phyloP scores from a whole-genome alignment of 2,113 vertebrate genomes.

The Paralichthys olivaceus region DNA sequence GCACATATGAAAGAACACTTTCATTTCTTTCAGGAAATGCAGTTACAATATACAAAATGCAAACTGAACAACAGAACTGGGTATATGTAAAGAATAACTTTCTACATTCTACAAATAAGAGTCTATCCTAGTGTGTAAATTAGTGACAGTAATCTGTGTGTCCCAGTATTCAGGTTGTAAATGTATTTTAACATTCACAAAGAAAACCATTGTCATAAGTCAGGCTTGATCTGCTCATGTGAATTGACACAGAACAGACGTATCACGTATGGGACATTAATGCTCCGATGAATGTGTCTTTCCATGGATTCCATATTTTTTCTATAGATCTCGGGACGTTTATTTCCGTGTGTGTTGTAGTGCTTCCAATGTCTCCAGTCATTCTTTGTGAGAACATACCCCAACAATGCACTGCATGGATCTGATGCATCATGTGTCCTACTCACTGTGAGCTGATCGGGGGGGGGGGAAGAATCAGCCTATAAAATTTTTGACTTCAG shows the following conservation, averaged over 20 bases:
- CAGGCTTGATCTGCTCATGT: constrained; percentile 51
- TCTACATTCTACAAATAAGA: constrained; percentile 80
- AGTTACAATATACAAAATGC: constrained; percentile 76
- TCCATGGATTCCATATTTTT: constrained; percentile 77
- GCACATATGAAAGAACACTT: constrained; percentile 78
- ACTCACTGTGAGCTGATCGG: constrained; percentile 87
- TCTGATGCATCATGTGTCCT: constrained; percentile 87
- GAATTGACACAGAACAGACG: constrained; percentile 43
- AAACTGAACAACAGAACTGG: constrained; percentile 73
- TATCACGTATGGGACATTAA: constrained; percentile 68
- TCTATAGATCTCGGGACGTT: constrained; percentile 84
- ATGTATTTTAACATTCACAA: constrained; percentile 79
- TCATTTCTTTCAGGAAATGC: constrained; percentile 77
- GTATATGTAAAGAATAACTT: constrained; percentile 78
- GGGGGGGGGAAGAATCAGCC: constrained; percentile 72
- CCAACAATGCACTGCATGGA: constrained; percentile 86
- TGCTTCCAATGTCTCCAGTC: constrained; percentile 79
- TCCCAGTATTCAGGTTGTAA: constrained; percentile 82
- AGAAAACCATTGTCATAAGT: constrained; percentile 64
- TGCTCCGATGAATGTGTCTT: constrained; percentile 77
- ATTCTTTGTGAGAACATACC: constrained; percentile 75
- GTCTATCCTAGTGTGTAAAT: constrained; percentile 81
- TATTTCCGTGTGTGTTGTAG: constrained; percentile 86
- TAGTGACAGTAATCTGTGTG: constrained; percentile 80
- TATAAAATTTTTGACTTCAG: constrained; percentile 58